Base-by-base conservation (phyloP, 2,888 invertebrate species). In the Noctua janthina region DNA sequence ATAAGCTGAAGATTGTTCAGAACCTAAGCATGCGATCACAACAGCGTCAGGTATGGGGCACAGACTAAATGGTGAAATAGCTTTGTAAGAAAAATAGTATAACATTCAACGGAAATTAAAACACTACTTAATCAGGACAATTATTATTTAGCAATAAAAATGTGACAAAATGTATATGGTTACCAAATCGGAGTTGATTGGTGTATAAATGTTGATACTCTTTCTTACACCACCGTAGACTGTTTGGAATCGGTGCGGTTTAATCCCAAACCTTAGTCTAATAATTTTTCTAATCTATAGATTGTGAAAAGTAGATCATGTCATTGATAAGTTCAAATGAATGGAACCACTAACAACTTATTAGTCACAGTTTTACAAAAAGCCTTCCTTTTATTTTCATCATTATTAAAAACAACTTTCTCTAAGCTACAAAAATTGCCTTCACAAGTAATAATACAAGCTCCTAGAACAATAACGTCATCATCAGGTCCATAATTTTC, bases 381-480 rank as follows among this genome's bases (percentile, higher is more conserved):
- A 80, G 11, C 1, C 3, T 82, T 29, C 10, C n/a, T 29, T 59
- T 69, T 69, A n/a, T 64, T 64, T 69, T 43, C 15, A 70, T 43
- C 17, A 70, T 59, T 29, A 51, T 69, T 51, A 59, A 51, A 76
- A 82, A 70, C 59, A 51, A 84, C 87, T 84, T 87, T 87, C 84
- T 83, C 74, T 75, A 46, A 35, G 49, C 23, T 54, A 35, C n/a
- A 74, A 39, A 74, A 74, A 62, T 23, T n/a, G 2, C 11, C 23
- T 54, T 13, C 54, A 54, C 17, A 78, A 78, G 1, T 64, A 62
- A 39, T 51, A 84, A 66, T 51, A 83, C 71, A 78, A 68, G 81
- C 86, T 87, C 86, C 87, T 89, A 90, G 91, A 89, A 89, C 79
- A 88, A 90, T 91, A 91, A 87, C 90, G 90, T 93, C 92, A 92